Base-by-base conservation (phyloP, 2,888 invertebrate species). In the Scaptomyza tumidula region DNA sequence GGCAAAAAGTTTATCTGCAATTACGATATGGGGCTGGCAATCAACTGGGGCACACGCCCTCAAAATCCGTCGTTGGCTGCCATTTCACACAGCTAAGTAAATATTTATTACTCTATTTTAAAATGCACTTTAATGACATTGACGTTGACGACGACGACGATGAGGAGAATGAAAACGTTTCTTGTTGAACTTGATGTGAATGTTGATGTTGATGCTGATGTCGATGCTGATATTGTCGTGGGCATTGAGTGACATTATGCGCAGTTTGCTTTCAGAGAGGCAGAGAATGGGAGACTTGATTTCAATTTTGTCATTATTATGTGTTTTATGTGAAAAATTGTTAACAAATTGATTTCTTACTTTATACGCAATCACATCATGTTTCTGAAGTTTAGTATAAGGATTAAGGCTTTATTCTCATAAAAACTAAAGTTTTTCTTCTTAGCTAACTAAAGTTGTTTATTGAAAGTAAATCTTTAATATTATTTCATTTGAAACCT, bases 1-100 rank as follows among this genome's bases (percentile, higher is more conserved):
- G 86, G 84, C 81, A 86, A 65, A 85, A 85, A 88, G 81, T 86
- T 88, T 88, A 88, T 76, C 88, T 88, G 87, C 78, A 88, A 88
- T 88, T 84, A 88, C 84, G 81, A 86, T 83, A 84, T 80, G 72
- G 72, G 62, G 48, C 55, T 65, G 75, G 83, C 80, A 77, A 80
- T 79, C 86, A 73, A 43, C 31, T 41, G 27, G 53, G 44, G 41
- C 14, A 39, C 60, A 45, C 48, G 37, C 59, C 58, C 35, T 7
- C 39, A 27, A 27, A 44, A 27, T 43, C n/a, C 19, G 55, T 11
- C 16, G 14, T 39, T 35, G 46, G 41, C 48, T 58, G 54, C 57
- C 61, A 41, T 43, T 50, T 45, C 60, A 45, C 41, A 46, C 39
- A 60, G 63, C 39, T 59, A 66, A 71, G 75, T 84, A 80, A 86